Conservation (phyloP, 2,888 invertebrate genomes). For the Parnassius apollo region DNA sequence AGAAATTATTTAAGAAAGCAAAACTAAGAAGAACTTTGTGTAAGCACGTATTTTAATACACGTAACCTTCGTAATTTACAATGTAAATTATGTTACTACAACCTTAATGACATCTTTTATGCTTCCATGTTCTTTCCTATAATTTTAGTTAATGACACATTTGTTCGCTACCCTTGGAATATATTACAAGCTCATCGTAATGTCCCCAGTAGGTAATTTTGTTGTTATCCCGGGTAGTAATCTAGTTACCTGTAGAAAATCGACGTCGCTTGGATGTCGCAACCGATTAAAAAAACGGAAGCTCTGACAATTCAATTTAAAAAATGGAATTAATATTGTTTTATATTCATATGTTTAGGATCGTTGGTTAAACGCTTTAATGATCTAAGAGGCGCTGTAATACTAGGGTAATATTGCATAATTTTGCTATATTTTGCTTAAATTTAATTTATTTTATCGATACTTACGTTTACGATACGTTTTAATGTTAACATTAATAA, state of each 20-base stretch:
- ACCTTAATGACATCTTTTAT: constrained; percentile 16
- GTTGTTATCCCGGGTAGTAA: constrained; percentile 19
- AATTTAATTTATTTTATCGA: too few species aligned
- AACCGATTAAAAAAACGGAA: neutral
- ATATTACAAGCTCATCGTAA: constrained; percentile 14
- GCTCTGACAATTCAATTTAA: neutral
- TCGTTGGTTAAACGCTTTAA: neutral
- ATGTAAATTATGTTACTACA: constrained; percentile 19
- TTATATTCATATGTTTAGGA: neutral
- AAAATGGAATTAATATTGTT: neutral
- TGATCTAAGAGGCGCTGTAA: too few species aligned
- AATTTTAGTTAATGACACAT: constrained; percentile 25
- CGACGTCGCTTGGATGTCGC: neutral
- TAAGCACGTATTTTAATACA: neutral
- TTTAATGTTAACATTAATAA: too few species aligned
- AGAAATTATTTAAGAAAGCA: neutral
- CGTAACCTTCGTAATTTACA: constrained; percentile 15
- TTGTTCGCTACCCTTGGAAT: constrained; percentile 1
- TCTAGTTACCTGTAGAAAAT: constrained; percentile 15
- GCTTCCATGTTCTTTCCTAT: constrained; percentile 18
- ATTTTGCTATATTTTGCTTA: too few species aligned
- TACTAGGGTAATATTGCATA: too few species aligned
- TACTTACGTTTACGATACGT: too few species aligned
- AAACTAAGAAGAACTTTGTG: neutral
- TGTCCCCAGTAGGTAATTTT: constrained; percentile 13